Evolutionary conservation across 1,140 invertebrate genomes (phyloP), one percentile per base, ranked within the genome.

Genomic region (Calliopsis andreniformis): DNA sequence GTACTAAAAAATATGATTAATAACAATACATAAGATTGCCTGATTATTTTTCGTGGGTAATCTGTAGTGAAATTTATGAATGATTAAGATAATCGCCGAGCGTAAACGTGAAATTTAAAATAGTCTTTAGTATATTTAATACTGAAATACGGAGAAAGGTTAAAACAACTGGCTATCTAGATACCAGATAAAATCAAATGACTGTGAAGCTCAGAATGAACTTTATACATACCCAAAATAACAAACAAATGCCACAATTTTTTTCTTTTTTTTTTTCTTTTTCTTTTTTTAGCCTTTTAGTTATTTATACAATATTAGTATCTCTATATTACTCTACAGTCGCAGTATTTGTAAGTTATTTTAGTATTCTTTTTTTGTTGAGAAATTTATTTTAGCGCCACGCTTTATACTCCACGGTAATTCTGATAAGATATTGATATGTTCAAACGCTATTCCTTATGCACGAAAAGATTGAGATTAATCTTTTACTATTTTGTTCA

Each of bases 331-430:
- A 43, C 20, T 85, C 66, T 86, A 79, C 69, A 72, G 70, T 75
- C 61, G 80, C 86, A 86, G 64, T 83, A 87, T 82, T 84, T 86
- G 58, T 85, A 87, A 82, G 76, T 73, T 80, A 82, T 87, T 80
- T 87, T 87, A 76, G 47, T 83, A n/a, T 66, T 58, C 59, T 83
- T 85, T 80, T 87, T 85, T 87, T 87, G 73, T 87, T 86, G 62
- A 87, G 58, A 87, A 82, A 86, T 88, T 87, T 87, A 87, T 88
- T 84, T 82, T 86, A 84, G 75, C 87, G 83, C 81, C 84, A 86
- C 80, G 56, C 80, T 82, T 89, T 89, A 72, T 80, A 85, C n/a
- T 63, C 53, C 42, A 23, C 45, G 28, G 39, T 0, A 76, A 75
- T 84, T 68, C 49, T 45, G 20, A 64, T 66, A 45, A 20, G n/a